Conservation (phyloP, 2,113 vertebrate genomes). For the Phaethon lepturus region DNA sequence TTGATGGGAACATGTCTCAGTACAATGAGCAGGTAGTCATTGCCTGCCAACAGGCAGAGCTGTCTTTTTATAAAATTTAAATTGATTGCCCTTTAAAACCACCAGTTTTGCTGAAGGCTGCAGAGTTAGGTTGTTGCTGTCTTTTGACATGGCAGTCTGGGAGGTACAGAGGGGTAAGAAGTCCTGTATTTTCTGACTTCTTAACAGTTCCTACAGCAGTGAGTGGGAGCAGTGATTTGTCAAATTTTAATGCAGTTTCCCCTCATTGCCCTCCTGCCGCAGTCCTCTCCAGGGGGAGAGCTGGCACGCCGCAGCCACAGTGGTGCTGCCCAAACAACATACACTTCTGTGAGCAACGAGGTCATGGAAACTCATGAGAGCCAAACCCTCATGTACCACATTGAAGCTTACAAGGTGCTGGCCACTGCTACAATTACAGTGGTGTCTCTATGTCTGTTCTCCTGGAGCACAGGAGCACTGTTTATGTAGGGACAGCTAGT, state of each 20-base stretch:
- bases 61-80: not conserved
- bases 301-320: not conserved
- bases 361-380: not conserved
- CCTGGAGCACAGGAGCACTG: not conserved
- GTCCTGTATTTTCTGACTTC: not conserved
- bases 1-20: not conserved
- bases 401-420: not conserved
- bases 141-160: not conserved
- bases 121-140: not conserved
- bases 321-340: not conserved
- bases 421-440: not conserved
- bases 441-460: not conserved
- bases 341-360: not conserved
- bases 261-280: not conserved
- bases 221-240: not conserved
- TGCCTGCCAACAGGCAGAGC: not conserved
- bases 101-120: not conserved
- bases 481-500: not conserved
- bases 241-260: not conserved
- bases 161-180: not conserved
- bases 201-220: not conserved
- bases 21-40: not conserved
- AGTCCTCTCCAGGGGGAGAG: fast-evolving
- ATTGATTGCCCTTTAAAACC: not conserved
- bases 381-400: not conserved